These are phyloP conservation scores for Chaenocephalus aceratus DNA, from an alignment of 2,113 vertebrate species.

Conservation along the genomic window DNA sequence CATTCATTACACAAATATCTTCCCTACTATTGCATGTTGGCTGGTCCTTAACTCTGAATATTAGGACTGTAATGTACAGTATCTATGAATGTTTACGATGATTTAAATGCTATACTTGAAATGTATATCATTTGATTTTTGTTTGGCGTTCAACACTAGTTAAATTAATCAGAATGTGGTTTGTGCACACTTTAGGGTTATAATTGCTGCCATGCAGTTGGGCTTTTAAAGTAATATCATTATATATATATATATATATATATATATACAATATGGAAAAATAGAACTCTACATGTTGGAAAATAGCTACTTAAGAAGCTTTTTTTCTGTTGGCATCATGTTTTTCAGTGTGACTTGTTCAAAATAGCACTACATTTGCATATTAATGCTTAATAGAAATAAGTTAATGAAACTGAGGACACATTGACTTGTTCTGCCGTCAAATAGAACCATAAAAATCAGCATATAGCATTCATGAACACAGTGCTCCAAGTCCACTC, in stretches of 20 bases:
- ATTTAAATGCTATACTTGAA: not conserved
- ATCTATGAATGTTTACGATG: not conserved
- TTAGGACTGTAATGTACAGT: not conserved
- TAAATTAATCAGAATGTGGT: not conserved
- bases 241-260: too few species aligned
- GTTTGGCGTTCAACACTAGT: not conserved
- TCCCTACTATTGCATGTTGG: not conserved
- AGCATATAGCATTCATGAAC: conserved; percentile 14
- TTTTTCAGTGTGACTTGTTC: not conserved
- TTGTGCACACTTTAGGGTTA: too few species aligned
- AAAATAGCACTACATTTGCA: not conserved
- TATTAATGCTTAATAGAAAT: conserved; percentile 7
- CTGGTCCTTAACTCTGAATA: not conserved
- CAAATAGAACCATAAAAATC: conserved; percentile 32
- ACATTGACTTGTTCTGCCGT: conserved; percentile 5
- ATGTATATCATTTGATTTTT: not conserved
- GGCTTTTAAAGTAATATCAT: too few species aligned
- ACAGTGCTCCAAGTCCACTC: conserved; percentile 43
- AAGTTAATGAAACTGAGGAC: not conserved
- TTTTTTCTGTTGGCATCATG: not conserved
- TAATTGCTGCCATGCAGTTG: too few species aligned
- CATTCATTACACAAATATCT: conserved; percentile 34
- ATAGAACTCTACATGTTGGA: too few species aligned
- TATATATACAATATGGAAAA: too few species aligned
- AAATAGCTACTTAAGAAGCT: too few species aligned